A percentile compares a stretch with the other conserved stretches of the same genome.
Conservation (phyloP, 2,113 vertebrate genomes). For the Clarias gariepinus region DNA sequence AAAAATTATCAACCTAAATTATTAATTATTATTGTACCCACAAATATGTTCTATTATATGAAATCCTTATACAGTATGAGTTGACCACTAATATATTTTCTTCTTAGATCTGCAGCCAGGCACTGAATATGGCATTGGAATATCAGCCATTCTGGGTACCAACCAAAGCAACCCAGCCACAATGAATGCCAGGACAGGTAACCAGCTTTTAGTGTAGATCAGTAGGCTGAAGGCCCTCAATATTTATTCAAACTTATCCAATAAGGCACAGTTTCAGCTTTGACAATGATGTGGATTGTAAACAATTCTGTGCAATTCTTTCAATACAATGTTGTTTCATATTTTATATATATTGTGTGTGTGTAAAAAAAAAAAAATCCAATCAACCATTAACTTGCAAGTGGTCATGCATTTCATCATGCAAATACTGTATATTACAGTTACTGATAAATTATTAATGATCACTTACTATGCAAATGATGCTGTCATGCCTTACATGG, state of each 20-base stretch:
- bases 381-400: too few species aligned
- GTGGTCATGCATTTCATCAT: too few species aligned
- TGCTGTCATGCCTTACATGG: too few species aligned
- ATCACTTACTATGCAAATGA: too few species aligned
- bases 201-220: conserved; percentile 55
- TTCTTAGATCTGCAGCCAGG: conserved; percentile 86
- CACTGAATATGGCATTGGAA: conserved; percentile 95
- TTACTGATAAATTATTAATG: too few species aligned
- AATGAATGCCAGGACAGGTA: conserved; percentile 95
- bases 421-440: too few species aligned
- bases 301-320: too few species aligned
- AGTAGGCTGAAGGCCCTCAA: too few species aligned
- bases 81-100: background rate
- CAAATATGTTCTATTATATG: background rate
- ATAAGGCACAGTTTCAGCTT: background rate
- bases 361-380: too few species aligned
- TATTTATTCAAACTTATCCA: background rate
- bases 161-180: conserved; percentile 93
- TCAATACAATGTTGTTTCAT: too few species aligned
- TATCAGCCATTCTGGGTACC: conserved; percentile 83
- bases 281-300: too few species aligned
- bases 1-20: background rate
- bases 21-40: background rate
- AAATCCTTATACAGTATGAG: conserved; percentile 26
- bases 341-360: too few species aligned